Conservation (phyloP, 2,888 invertebrate species). For the Salticus scenicus region DNA sequence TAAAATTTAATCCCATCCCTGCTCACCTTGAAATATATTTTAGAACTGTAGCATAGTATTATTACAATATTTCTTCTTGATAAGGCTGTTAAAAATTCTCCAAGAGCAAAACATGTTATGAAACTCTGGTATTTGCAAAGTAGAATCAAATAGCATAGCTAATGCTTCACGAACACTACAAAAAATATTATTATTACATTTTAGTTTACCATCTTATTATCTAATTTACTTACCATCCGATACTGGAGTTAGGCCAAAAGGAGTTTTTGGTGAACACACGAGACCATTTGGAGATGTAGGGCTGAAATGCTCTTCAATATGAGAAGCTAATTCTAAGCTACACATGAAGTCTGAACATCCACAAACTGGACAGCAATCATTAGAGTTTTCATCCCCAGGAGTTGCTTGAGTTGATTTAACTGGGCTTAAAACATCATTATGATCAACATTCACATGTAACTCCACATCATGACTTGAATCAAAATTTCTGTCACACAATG, state of each 20-base stretch:
- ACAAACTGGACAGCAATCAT: constrained; percentile 76
- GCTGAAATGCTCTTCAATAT: constrained; percentile 88
- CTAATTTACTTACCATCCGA: constrained; percentile 41
- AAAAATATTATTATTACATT: no score
- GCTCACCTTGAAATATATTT: no score
- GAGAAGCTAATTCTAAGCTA: constrained; percentile 80
- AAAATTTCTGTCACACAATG: constrained; percentile 85
- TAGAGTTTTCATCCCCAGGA: constrained; percentile 74
- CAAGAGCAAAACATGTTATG: no score
- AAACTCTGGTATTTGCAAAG: no score
- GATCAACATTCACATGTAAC: constrained; percentile 89
- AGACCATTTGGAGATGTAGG: constrained; percentile 75
- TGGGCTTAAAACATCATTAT: constrained; percentile 87
- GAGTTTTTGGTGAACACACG: constrained; percentile 69
- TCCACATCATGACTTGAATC: constrained; percentile 82
- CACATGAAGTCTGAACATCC: constrained; percentile 74
- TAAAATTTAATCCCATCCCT: no score
- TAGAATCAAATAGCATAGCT: no score
- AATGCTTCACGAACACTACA: no score
- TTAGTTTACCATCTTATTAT: no score
- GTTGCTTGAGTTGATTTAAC: constrained; percentile 73
- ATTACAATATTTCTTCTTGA: no score
- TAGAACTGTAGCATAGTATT: no score
- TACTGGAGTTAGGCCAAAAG: constrained; percentile 70
- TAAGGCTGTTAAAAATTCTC: no score